Base-by-base conservation (phyloP, 2,797 vertebrate genomes). In the Heterohyrax brucei region DNA sequence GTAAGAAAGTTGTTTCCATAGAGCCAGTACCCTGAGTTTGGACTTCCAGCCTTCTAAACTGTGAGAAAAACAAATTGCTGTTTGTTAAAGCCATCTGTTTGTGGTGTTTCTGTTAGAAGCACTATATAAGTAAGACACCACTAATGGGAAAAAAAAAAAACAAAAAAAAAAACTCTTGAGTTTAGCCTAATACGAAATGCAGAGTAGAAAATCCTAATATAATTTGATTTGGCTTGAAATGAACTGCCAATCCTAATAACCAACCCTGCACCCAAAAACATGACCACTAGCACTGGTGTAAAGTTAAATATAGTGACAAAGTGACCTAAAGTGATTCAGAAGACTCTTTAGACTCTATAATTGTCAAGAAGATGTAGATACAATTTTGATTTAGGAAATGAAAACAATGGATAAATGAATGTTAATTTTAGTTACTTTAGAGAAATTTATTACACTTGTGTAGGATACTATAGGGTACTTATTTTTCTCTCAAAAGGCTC, bases 151-250 rank as follows among this genome's bases (percentile, higher is more conserved):
- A 72, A 85, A 80, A 77, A 59, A 22, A 92, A 76, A 78, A 86
- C 64, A 85, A 80, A 77, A 59, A 22, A 92, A 76, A 94, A 70
- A 66, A 66, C 72, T 87, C 19, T 72, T 18, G 21, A 68, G 18
- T 92, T 84, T 93, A 95, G 94, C 46, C 24, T 94, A 95, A 95
- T 39, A 87, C 62, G 62, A 95, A 94, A 87, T 79, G 16, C 39
- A 93, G 68, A 90, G 39, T 64, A 96, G 5, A 53, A 95, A 92
- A 91, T 91, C 14, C 39, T 97, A 93, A 93, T 77, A 26, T 86
- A 91, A 82, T 96, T 93, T 93, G 73, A 96, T 92, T 78, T 91
- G 77, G 1, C 39, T 95, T 95, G 62, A 89, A 95, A 94, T 91
- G 70, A 84, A 87, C 46, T 89, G 53, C 93, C 75, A 87, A 39